phyloP scores from a whole-genome alignment of 2,888 invertebrate genomes.

The Luperina testacea region DNA sequence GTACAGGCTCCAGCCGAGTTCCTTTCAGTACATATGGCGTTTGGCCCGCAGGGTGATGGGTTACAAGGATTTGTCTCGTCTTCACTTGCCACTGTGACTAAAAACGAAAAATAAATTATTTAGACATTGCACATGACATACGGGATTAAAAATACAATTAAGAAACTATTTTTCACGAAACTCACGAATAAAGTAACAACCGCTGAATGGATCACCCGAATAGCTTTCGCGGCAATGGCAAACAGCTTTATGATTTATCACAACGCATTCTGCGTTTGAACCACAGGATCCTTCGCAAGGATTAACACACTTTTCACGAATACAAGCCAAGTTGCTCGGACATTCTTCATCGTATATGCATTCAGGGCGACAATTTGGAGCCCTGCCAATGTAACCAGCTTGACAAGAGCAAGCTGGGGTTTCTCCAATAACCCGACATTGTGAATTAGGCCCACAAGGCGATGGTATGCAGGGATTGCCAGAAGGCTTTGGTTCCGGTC shows the following conservation, averaged over 20 bases:
- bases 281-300: constrained; percentile 97
- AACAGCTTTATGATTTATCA: constrained; percentile 95
- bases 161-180: constrained; percentile 26
- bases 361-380: constrained; percentile 96
- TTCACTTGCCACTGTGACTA: constrained; percentile 91
- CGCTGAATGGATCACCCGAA: constrained; percentile 96
- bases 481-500: constrained; percentile 88
- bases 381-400: constrained; percentile 94
- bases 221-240: constrained; percentile 95
- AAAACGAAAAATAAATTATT: constrained; percentile 50
- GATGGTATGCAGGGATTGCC: constrained; percentile 95
- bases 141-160: neutral
- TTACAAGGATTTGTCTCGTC: constrained; percentile 94
- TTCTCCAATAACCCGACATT: constrained; percentile 94
- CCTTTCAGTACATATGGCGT: constrained; percentile 95
- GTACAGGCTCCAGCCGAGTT: constrained; percentile 95
- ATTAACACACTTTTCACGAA: constrained; percentile 94
- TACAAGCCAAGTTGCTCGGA: constrained; percentile 95
- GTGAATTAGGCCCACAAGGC: constrained; percentile 95
- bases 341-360: constrained; percentile 96
- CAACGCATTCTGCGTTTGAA: constrained; percentile 93
- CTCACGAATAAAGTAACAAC: constrained; percentile 90
- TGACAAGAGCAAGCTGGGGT: constrained; percentile 95
- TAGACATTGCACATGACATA: neutral
- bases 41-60: constrained; percentile 96